A percentile compares a stretch with the other conserved stretches of the same genome.
phyloP scores from a whole-genome alignment of 2,797 vertebrate species.

The Enteromius paludinosus region DNA sequence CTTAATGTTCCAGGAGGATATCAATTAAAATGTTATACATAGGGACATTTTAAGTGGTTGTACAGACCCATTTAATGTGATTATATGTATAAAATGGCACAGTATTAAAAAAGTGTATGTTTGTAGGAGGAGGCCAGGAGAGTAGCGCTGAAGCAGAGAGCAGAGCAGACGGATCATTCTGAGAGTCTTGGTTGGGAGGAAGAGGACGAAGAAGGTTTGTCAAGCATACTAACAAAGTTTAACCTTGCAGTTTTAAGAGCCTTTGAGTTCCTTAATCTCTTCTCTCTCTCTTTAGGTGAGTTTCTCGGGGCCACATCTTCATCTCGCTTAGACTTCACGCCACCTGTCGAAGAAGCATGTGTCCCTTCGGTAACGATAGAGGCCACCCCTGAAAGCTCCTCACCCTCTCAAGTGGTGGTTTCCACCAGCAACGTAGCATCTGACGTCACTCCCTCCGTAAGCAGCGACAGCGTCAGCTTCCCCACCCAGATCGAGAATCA shows the following conservation, averaged over 20 bases:
- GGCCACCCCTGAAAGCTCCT: constrained; percentile 52
- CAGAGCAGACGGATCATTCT: constrained; percentile 86
- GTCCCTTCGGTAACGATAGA: constrained; percentile 14
- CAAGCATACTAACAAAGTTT: neutral
- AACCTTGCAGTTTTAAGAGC: neutral
- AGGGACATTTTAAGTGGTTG: neutral
- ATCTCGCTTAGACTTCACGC: constrained; percentile 72
- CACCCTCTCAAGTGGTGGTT: constrained; percentile 56
- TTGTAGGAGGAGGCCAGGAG: constrained; percentile 92
- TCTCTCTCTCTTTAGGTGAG: constrained; percentile 79
- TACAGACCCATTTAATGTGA: neutral
- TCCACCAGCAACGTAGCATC: constrained; percentile 70
- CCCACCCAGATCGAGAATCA: constrained; percentile 87
- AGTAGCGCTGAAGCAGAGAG: constrained; percentile 92
- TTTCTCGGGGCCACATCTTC: constrained; percentile 80
- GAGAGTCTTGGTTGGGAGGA: constrained; percentile 95
- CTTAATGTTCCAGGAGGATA: neutral
- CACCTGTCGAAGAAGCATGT: constrained; percentile 67
- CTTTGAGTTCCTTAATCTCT: neutral
- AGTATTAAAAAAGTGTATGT: neutral
- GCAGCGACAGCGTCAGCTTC: constrained; percentile 90
- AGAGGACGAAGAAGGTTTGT: constrained; percentile 78
- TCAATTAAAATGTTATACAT: neutral
- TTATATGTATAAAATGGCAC: neutral
- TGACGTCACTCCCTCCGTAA: constrained; percentile 84